These are phyloP conservation scores for Amaurobius ferox DNA, from an alignment of 2,888 invertebrate species.

Conservation along the genomic window DNA sequence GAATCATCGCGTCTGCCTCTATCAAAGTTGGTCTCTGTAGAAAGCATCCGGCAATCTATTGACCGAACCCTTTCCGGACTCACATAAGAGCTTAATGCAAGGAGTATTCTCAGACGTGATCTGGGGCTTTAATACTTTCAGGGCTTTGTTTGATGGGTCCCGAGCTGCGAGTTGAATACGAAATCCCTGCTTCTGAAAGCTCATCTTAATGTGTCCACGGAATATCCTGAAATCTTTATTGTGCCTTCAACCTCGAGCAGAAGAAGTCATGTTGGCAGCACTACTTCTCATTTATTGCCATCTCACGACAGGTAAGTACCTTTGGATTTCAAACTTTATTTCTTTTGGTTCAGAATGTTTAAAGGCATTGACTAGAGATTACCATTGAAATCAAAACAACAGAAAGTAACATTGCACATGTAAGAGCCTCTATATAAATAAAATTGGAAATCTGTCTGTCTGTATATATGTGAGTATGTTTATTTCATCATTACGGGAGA, in stretches of 20 bases:
- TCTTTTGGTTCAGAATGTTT: too few species aligned
- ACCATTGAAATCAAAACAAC: too few species aligned
- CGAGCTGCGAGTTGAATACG: slow-evolving; percentile 58
- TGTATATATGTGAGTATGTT: too few species aligned
- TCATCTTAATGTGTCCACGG: slow-evolving; percentile 66
- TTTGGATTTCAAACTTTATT: too few species aligned
- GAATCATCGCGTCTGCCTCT: slow-evolving; percentile 55
- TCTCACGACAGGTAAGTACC: slow-evolving; percentile 49
- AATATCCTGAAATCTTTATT: slow-evolving; percentile 69
- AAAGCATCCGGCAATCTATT: slow-evolving; percentile 68
- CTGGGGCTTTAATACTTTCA: slow-evolving; percentile 68
- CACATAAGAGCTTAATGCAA: slow-evolving; percentile 60
- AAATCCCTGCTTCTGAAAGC: slow-evolving; percentile 59
- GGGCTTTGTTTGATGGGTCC: slow-evolving; percentile 69
- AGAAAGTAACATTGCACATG: too few species aligned
- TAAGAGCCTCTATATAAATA: too few species aligned
- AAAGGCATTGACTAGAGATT: too few species aligned
- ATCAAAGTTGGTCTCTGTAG: slow-evolving; percentile 46
- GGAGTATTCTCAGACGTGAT: slow-evolving; percentile 64
- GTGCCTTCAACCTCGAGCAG: slow-evolving; percentile 54
- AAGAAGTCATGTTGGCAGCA: slow-evolving; percentile 50
- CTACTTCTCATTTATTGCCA: slow-evolving; percentile 43
- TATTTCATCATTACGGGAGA: too few species aligned
- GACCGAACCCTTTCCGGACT: slow-evolving; percentile 45
- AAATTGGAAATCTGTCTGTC: too few species aligned